These are phyloP conservation scores for Tuta absoluta DNA, from an alignment of 2,888 invertebrate species.

Conservation along the genomic window DNA sequence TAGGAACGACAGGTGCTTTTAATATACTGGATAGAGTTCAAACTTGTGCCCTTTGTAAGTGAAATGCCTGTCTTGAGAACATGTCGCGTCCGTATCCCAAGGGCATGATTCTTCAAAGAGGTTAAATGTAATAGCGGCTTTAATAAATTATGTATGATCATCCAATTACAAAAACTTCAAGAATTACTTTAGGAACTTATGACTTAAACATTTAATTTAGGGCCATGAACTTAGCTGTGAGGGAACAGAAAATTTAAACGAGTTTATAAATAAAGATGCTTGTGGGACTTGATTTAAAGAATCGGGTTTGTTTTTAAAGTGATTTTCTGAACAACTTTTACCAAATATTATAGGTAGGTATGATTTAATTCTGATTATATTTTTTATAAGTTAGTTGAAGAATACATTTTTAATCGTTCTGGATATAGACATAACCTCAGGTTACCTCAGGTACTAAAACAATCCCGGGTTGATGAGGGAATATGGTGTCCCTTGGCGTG, in stretches of 20 bases:
- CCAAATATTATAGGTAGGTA: no score
- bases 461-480: slow-evolving; percentile 89
- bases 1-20: slow-evolving; percentile 31
- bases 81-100: slow-evolving; percentile 15
- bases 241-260: neutral
- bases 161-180: slow-evolving; percentile 13
- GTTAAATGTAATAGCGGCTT: slow-evolving; percentile 3
- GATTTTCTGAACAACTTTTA: no score
- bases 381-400: no score
- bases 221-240: neutral
- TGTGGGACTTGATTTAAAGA: neutral
- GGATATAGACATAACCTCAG: no score
- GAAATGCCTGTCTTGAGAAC: neutral
- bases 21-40: slow-evolving; percentile 21
- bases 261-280: neutral
- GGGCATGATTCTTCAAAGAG: slow-evolving; percentile 14
- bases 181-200: neutral
- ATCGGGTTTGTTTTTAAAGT: no score
- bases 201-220: neutral
- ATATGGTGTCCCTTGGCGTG: slow-evolving; percentile 90
- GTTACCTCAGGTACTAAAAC: slow-evolving; percentile 90
- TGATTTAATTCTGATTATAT: no score
- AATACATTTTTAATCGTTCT: no score
- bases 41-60: slow-evolving; percentile 20
- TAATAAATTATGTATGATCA: slow-evolving; percentile 21